phyloP scores from a whole-genome alignment of 2,888 invertebrate species.

The Timema cristinae region DNA sequence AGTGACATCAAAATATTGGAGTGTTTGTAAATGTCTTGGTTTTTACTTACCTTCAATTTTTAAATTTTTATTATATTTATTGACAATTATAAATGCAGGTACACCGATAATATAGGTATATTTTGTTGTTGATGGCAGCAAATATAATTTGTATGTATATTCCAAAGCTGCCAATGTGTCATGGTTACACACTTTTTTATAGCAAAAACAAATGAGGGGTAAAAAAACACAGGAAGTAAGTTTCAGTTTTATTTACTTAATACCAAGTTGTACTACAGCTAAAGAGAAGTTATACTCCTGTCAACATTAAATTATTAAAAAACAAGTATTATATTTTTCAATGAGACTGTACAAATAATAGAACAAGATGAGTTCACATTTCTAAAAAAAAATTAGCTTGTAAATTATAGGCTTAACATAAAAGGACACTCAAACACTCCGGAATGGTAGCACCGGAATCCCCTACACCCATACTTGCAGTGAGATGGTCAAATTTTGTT shows the following conservation, averaged over 20 bases:
- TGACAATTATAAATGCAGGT: too few relatives aligned
- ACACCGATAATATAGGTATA: too few relatives aligned
- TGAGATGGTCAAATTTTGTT: neutral
- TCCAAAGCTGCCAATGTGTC: too few relatives aligned
- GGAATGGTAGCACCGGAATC: constrained; percentile 24
- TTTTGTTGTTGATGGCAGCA: too few relatives aligned
- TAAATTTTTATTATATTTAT: too few relatives aligned
- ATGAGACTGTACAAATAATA: constrained; percentile 26
- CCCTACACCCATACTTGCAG: neutral
- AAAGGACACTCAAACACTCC: constrained; percentile 25
- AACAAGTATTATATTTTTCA: constrained; percentile 25
- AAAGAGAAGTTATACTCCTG: constrained; percentile 27
- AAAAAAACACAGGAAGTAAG: too few relatives aligned
- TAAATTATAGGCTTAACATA: constrained; percentile 19
- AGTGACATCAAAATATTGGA: too few relatives aligned
- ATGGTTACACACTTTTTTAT: too few relatives aligned
- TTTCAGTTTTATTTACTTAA: constrained; percentile 26
- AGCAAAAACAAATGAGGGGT: too few relatives aligned
- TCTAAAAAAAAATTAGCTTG: neutral
- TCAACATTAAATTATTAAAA: constrained; percentile 31
- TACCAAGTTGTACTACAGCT: constrained; percentile 29
- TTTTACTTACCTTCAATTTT: too few relatives aligned
- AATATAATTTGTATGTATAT: too few relatives aligned
- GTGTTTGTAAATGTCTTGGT: too few relatives aligned
- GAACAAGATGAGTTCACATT: constrained; percentile 18